Conservation (phyloP, 2,113 vertebrate species). For the Heloderma charlesbogerti region DNA sequence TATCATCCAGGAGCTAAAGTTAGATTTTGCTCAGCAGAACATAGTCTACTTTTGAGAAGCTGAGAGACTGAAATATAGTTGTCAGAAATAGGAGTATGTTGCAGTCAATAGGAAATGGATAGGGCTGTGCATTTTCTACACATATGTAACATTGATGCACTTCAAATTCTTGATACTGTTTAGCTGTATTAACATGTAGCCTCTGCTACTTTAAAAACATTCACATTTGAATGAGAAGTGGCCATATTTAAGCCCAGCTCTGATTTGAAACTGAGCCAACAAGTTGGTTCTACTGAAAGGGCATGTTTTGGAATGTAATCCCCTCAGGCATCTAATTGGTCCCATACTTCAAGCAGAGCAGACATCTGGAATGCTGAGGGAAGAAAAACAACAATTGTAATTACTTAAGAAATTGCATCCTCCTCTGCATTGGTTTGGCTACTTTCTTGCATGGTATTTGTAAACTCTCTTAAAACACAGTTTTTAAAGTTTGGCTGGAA, state of each 20-base stretch:
- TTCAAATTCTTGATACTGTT: not conserved
- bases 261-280: slow-evolving; percentile 9
- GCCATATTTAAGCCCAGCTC: not conserved
- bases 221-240: not conserved
- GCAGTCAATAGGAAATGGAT: not conserved
- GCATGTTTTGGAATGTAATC: slow-evolving; percentile 18
- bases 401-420: slow-evolving; percentile 39
- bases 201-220: not conserved
- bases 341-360: slow-evolving; percentile 26
- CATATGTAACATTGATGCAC: not conserved
- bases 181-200: not conserved
- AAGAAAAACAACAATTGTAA: not conserved
- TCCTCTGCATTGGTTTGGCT: not conserved
- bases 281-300: not conserved
- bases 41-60: not conserved
- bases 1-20: not conserved
- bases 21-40: not conserved
- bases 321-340: not conserved
- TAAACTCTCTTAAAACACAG: not conserved
- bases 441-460: slow-evolving; percentile 19
- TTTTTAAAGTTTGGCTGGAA: not conserved
- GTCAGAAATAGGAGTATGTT: not conserved
- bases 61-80: not conserved
- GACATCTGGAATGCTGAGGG: slow-evolving; percentile 4
- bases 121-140: not conserved